phyloP scores from a whole-genome alignment of 1,140 invertebrate species.

The Panulirus ornatus region DNA sequence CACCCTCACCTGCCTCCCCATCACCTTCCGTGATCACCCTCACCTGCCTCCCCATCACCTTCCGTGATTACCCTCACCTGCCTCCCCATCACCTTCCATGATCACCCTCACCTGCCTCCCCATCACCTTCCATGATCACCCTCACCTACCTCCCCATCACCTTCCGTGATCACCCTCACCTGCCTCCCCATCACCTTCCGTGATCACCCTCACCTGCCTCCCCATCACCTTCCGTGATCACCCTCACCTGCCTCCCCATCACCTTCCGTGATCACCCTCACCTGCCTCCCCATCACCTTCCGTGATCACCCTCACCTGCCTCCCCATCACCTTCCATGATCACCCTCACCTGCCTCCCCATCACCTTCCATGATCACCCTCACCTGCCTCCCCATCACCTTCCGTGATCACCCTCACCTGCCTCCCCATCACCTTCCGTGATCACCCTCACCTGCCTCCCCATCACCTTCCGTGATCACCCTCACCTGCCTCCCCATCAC shows the following conservation, averaged over 20 bases:
- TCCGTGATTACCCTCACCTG: no score
- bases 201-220: not conserved
- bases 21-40: not conserved
- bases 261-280: no score
- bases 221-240: not conserved
- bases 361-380: not conserved
- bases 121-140: not conserved
- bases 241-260: no score
- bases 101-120: not conserved
- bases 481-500: not conserved
- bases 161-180: no score
- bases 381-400: no score
- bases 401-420: not conserved
- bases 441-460: no score
- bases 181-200: no score
- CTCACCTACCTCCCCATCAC: not conserved
- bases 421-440: not conserved
- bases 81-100: not conserved
- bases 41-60: no score
- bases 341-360: not conserved
- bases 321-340: no score
- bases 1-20: not conserved
- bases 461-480: no score
- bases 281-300: not conserved
- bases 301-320: not conserved